Evolutionary conservation across 2,888 invertebrate species (phyloP).

Genomic region (Tenthredo amoena): DNA sequence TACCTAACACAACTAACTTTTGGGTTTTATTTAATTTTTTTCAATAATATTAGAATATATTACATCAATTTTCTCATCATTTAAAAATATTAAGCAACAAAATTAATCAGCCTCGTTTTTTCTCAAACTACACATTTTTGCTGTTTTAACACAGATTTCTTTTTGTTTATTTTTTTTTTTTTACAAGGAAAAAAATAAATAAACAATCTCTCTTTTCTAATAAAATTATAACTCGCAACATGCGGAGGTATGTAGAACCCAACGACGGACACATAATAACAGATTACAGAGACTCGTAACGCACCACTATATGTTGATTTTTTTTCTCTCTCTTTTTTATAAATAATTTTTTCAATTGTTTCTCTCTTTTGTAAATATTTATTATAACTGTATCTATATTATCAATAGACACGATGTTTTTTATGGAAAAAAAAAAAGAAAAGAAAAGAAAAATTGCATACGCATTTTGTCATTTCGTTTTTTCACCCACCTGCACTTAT

Average conservation of each 20-base stretch:
- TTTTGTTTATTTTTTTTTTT: neutral
- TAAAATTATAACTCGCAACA: no score
- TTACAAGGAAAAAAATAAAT: neutral
- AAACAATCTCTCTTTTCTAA: no score
- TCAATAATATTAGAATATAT: neutral
- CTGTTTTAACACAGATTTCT: no score
- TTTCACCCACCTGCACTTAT: slow-evolving; percentile 38
- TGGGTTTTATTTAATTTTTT: neutral
- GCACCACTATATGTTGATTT: neutral
- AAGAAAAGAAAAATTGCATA: slow-evolving; percentile 57
- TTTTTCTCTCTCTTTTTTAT: slow-evolving; percentile 54
- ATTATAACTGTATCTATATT: slow-evolving; percentile 43
- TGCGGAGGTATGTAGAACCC: no score
- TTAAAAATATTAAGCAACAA: neutral
- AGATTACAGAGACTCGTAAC: neutral
- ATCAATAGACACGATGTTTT: slow-evolving; percentile 58
- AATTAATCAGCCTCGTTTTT: neutral
- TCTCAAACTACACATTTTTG: neutral
- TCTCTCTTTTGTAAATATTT: slow-evolving; percentile 58
- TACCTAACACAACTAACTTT: slow-evolving; percentile 8
- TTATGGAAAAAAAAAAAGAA: slow-evolving; percentile 63
- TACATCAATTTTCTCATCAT: neutral
- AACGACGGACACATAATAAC: neutral
- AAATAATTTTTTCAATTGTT: slow-evolving; percentile 54
- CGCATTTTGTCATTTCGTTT: slow-evolving; percentile 72